Percentiles rank a stretch among this genome's conserved stretches.
These are phyloP conservation scores for Synaphobranchus kaupii DNA, from an alignment of 2,797 vertebrate species.

Conservation along the genomic window DNA sequence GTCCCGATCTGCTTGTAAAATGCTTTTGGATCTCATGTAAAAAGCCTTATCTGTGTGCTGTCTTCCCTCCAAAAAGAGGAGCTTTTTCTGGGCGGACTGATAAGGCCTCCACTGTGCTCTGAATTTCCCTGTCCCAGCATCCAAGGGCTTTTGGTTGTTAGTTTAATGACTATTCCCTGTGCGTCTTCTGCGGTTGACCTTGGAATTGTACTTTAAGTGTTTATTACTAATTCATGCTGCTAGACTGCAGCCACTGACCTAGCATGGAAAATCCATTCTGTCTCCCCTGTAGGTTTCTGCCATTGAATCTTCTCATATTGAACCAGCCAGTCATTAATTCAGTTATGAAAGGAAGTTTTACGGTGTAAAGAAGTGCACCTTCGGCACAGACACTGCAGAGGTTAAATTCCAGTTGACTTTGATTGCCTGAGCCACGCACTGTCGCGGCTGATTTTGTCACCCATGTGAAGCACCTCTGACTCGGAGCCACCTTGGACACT, in stretches of 20 bases:
- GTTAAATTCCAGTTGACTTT: background rate
- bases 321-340: background rate
- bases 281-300: background rate
- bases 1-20: slow-evolving; percentile 5
- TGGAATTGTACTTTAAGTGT: background rate
- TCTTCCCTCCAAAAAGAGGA: background rate
- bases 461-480: background rate
- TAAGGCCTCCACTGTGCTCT: background rate
- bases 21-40: background rate
- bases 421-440: background rate
- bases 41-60: background rate
- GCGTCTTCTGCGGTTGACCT: background rate
- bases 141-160: background rate
- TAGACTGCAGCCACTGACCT: background rate
- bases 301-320: background rate
- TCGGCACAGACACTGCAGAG: background rate
- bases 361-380: background rate
- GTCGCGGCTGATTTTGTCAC: background rate
- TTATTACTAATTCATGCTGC: background rate
- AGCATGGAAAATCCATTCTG: background rate
- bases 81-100: background rate
- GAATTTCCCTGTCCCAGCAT: background rate
- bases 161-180: background rate
- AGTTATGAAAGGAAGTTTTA: background rate
- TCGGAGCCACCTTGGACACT: background rate